These are phyloP conservation scores for Octodonta nipae DNA, from an alignment of 2,888 invertebrate genomes.

Conservation along the genomic window DNA sequence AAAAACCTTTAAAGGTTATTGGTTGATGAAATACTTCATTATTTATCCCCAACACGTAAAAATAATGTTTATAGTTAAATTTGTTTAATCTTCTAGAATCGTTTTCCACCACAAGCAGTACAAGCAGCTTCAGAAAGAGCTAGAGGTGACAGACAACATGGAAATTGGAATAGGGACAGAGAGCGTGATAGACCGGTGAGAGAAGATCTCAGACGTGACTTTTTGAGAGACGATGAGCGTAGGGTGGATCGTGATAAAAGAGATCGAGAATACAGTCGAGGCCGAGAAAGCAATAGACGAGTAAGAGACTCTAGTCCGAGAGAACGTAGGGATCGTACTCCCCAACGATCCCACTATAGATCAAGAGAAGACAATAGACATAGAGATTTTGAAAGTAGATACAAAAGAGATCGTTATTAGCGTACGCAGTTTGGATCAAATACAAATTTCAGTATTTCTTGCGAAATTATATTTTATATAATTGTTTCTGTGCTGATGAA, in stretches of 20 bases:
- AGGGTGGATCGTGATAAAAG: constrained; percentile 23
- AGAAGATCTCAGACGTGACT: constrained; percentile 26
- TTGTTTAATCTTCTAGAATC: constrained; percentile 7
- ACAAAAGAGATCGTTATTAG: too few species aligned
- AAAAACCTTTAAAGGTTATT: too few species aligned
- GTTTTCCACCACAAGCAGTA: constrained; percentile 30
- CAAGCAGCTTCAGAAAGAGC: constrained; percentile 22
- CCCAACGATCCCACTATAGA: constrained; percentile 16
- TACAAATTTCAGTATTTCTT: too few species aligned
- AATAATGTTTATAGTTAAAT: too few species aligned
- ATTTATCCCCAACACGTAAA: too few species aligned
- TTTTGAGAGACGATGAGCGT: constrained; percentile 27
- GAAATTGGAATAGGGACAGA: constrained; percentile 17
- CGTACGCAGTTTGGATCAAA: too few species aligned
- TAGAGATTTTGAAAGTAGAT: too few species aligned
- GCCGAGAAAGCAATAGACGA: constrained; percentile 12
- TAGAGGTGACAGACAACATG: constrained; percentile 14
- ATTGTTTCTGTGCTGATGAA: too few species aligned
- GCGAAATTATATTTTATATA: too few species aligned
- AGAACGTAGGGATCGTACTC: constrained; percentile 29
- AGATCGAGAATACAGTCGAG: constrained; percentile 22
- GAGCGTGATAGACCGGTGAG: constrained; percentile 24
- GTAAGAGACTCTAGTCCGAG: constrained; percentile 12
- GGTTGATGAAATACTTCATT: too few species aligned
- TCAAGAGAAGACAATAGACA: too few species aligned